Percentiles rank a stretch among this genome's conserved stretches.
These are phyloP conservation scores for Atherinomorus stipes DNA, from an alignment of 2,113 vertebrate species.

Conservation along the genomic window DNA sequence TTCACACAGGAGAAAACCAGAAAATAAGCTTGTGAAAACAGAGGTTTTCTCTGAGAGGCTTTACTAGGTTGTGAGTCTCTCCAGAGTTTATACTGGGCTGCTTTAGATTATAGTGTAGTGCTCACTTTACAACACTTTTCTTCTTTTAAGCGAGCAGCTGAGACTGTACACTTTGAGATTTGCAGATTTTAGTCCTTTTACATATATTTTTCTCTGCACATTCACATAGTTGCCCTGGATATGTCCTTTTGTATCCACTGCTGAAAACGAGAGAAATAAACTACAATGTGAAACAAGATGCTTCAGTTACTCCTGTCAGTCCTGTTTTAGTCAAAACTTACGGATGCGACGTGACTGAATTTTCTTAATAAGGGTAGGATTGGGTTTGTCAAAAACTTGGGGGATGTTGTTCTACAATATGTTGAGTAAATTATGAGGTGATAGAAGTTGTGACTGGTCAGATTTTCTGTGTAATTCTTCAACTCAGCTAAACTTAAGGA, in stretches of 20 bases:
- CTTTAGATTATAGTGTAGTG: background rate
- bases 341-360: background rate
- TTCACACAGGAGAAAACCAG: slow-evolving; percentile 42
- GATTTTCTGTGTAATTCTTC: background rate
- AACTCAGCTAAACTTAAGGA: slow-evolving; percentile 2
- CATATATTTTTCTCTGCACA: background rate
- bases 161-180: background rate
- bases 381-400: background rate
- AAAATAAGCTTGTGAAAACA: slow-evolving; percentile 34
- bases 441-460: too few relatives aligned
- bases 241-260: background rate
- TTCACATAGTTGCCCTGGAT: background rate
- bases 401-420: too few relatives aligned
- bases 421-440: too few relatives aligned
- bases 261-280: background rate
- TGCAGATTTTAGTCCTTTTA: background rate
- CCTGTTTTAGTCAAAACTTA: background rate
- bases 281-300: background rate
- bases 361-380: background rate
- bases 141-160: background rate
- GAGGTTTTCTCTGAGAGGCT: slow-evolving; percentile 4
- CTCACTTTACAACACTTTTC: slow-evolving; percentile 1
- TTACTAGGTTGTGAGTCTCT: background rate
- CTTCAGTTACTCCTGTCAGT: background rate
- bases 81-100: background rate